Base-by-base conservation (phyloP, 2,797 vertebrate species). In the Cephalopachus bancanus region DNA sequence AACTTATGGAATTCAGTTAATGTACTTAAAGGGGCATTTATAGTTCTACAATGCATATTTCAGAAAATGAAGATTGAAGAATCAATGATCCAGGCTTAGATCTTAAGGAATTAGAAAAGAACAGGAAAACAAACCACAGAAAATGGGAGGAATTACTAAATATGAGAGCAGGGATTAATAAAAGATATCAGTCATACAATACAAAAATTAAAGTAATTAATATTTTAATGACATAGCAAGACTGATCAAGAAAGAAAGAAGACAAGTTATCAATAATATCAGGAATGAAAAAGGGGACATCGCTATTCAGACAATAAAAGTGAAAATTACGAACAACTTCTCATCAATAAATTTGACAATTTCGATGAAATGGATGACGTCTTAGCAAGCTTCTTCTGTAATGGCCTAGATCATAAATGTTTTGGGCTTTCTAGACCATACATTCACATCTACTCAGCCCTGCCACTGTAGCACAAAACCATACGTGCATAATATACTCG, bases 51-150 rank as follows among this genome's bases (percentile, higher is more conserved):
- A 71, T 53, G 19, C 7, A 1, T 64, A 72, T 76, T 78, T 94
- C 89, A 20, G 22, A 60, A 96, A 78, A 85, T 76, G 44, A 76
- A 71, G 67, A 60, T 19, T 60, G n/a, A 86, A 89, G 92, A 67
- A 62, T 75, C 20, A 67, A 14, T 55, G 20, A 51, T 60, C 14
- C 78, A 85, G 69, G 30, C 89, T 92, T 84, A 62, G 19, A 76
- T 95, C 19, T 93, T 75, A 78, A 90, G 30, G 28, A 89, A 76
- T 37, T 86, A 57, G n/a, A 60, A 49, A 90, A 75, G 19, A 69
- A 51, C 53, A 79, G 53, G 37, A 76, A 89, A 86, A 55, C 26
- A 51, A 88, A 65, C 57, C 14, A 90, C 57, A 24, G 67, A 81
- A 86, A 69, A 88, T 78, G 65, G 33, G 59, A 78, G 19, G 44